Evolutionary conservation across 2,113 vertebrate species (phyloP).

Genomic region (Phalacrocorax pelagicus): DNA sequence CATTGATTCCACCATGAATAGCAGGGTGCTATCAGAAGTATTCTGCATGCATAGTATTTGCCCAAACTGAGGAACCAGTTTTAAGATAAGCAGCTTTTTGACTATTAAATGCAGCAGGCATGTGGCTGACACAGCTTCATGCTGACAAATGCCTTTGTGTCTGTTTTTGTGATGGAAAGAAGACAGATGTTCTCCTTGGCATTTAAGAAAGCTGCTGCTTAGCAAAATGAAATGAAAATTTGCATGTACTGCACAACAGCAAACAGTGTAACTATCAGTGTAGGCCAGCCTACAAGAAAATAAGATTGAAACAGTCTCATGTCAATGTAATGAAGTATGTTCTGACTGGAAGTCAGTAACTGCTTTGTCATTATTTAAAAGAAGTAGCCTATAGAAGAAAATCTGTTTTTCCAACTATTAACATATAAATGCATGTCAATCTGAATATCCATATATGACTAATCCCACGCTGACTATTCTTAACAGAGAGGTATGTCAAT

Average conservation of each 20-base stretch:
- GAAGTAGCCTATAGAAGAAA: background rate
- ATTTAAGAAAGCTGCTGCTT: background rate
- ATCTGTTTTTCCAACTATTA: background rate
- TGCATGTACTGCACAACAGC: background rate
- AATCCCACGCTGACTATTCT: background rate
- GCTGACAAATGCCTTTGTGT: slow-evolving; percentile 1
- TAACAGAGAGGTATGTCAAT: background rate
- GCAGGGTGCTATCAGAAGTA: background rate
- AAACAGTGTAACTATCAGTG: background rate
- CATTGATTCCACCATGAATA: background rate
- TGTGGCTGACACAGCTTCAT: background rate
- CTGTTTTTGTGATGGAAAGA: slow-evolving; percentile 1
- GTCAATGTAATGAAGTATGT: background rate
- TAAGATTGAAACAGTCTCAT: background rate
- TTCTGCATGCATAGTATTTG: background rate
- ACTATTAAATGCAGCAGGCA: background rate
- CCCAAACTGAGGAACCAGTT: background rate
- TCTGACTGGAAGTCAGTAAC: background rate
- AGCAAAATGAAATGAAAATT: background rate
- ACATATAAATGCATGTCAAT: background rate
- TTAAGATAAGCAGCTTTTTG: slow-evolving; percentile 13
- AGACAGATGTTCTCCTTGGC: slow-evolving; percentile 39
- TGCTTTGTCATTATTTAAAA: background rate
- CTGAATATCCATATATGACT: background rate
- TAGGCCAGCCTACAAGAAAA: background rate